Base-by-base conservation (phyloP, 2,888 invertebrate species). In the Theretra japonica region DNA sequence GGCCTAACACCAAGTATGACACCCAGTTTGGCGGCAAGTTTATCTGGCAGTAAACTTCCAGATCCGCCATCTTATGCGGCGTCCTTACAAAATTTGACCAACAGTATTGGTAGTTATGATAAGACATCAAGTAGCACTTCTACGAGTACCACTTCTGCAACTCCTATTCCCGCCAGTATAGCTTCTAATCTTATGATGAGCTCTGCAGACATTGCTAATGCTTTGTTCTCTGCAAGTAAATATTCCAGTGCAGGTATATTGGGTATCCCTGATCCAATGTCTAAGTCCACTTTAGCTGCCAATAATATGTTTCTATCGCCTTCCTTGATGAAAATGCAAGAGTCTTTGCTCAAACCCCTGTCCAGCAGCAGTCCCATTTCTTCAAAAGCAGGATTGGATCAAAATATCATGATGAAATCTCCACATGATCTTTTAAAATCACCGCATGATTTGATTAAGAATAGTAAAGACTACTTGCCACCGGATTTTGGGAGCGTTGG, bases 281-380 rank as follows among this genome's bases (percentile, higher is more conserved):
- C 97, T 0, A 97, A 97, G 83, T 96, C 96, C 17, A 96, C 97
- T 41, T 90, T 97, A 76, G 96, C 96, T 11, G 96, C 97, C 0
- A 97, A 97, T 81, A 97, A 97, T 83, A 96, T 97, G 95, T 97
- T 97, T 77, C 94, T 97, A 80, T 96, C 97, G 8, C 97, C 97
- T 23, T 96, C 96, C 53, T 87, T 97, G 74, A 95, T 97, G 76
- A 97, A 97, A 90, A 96, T 97, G 94, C 97, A 97, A 83, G 96
- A 96, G 82, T 91, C 95, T 57, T 82, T 95, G 11, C 88, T 96
- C 74, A 96, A 96, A 84, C 96, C 96, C 1, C 86, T 96, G 33
- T 95, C 95, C 2, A 94, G 92, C 11, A 95, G 95, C 75, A 95
- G 95, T 84, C 95, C 96, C 0, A 91, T 95, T 76, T 88, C 93